These are phyloP conservation scores for Dasypolia templi DNA, from an alignment of 2,888 invertebrate genomes.

Conservation along the genomic window DNA sequence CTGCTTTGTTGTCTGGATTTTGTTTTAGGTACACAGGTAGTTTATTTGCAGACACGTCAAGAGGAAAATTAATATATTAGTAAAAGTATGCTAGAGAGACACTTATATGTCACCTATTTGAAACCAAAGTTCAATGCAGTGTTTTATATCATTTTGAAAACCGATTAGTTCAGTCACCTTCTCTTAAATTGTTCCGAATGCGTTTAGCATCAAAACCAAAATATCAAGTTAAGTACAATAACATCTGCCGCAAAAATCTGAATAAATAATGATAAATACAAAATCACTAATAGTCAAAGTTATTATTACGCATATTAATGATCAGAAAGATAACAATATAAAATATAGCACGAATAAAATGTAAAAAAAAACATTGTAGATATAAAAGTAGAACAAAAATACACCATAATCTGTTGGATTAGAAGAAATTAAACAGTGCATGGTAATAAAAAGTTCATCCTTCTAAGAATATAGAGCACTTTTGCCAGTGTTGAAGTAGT, in stretches of 20 bases:
- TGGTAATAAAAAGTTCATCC: slow-evolving; percentile 83
- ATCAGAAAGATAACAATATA: slow-evolving; percentile 42
- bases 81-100: background rate
- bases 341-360: slow-evolving; percentile 50
- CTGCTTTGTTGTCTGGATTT: slow-evolving; percentile 52
- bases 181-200: background rate
- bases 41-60: slow-evolving; percentile 20
- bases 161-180: background rate
- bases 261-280: slow-evolving; percentile 1
- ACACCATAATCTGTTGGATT: slow-evolving; percentile 72
- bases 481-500: slow-evolving; percentile 85
- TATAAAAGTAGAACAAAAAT: slow-evolving; percentile 59
- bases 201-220: background rate
- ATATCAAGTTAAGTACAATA: background rate
- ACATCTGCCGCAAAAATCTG: background rate
- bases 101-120: background rate
- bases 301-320: slow-evolving; percentile 26
- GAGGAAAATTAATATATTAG: background rate
- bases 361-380: slow-evolving; percentile 55
- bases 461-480: slow-evolving; percentile 87
- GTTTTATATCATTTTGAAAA: background rate
- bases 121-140: background rate
- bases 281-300: slow-evolving; percentile 11
- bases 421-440: slow-evolving; percentile 82
- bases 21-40: slow-evolving; percentile 32